A percentile compares a stretch with the other conserved stretches of the same genome.
phyloP scores from a whole-genome alignment of 2,888 invertebrate species.

The Dasysyrphus albostriatus region DNA sequence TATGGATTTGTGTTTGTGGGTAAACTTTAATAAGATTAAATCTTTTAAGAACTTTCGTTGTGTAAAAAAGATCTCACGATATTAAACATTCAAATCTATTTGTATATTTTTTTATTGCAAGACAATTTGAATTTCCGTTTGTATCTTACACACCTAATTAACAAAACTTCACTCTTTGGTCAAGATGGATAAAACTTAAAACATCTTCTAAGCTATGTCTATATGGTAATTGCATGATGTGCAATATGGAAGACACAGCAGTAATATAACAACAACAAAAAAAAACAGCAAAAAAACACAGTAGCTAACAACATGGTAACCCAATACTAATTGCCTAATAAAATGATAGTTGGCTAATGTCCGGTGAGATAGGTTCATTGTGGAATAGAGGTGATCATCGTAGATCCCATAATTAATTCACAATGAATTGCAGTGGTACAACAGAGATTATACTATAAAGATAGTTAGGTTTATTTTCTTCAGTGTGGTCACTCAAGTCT shows the following conservation, averaged over 20 bases:
- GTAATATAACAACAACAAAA: neutral
- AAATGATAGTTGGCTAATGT: slow-evolving; percentile 69
- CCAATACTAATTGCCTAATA: slow-evolving; percentile 73
- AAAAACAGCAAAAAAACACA: neutral
- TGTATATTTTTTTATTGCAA: slow-evolving; percentile 39
- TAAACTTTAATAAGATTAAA: no score
- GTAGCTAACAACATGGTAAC: slow-evolving; percentile 49
- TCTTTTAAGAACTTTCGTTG: no score
- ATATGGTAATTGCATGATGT: slow-evolving; percentile 30
- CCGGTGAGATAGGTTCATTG: slow-evolving; percentile 55
- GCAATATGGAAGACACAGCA: slow-evolving; percentile 30
- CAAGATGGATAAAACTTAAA: slow-evolving; percentile 40
- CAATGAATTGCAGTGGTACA: slow-evolving; percentile 34
- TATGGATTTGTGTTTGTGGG: no score
- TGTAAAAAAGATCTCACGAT: no score
- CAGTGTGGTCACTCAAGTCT: slow-evolving; percentile 48
- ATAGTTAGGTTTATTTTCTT: slow-evolving; percentile 4
- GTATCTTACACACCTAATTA: neutral
- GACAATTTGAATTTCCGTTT: slow-evolving; percentile 57
- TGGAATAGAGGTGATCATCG: slow-evolving; percentile 50
- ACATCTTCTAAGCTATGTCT: slow-evolving; percentile 27
- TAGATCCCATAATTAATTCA: slow-evolving; percentile 71
- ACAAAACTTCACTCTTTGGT: neutral
- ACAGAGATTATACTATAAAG: neutral
- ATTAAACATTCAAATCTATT: slow-evolving; percentile 5